Percentiles rank a stretch among this genome's conserved stretches.
Conservation (phyloP, 2,888 invertebrate species). For the Drosophila cyrtoloma region DNA sequence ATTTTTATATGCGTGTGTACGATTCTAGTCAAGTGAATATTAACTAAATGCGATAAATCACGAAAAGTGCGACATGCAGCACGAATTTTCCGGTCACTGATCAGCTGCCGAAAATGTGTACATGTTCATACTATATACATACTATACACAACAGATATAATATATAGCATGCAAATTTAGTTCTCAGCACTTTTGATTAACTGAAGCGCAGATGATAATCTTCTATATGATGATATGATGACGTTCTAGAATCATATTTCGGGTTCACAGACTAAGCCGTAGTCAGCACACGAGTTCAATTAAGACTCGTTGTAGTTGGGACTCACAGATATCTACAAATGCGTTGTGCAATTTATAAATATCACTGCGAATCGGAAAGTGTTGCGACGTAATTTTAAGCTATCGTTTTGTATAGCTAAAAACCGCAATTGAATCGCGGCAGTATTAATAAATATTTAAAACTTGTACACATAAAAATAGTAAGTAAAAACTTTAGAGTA, state of each 20-base stretch:
- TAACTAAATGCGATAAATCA: slow-evolving; percentile 51
- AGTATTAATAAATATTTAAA: not conserved
- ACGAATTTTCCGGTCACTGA: slow-evolving; percentile 55
- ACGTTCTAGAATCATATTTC: slow-evolving; percentile 11
- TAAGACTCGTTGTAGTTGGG: slow-evolving; percentile 57
- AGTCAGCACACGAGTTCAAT: slow-evolving; percentile 66
- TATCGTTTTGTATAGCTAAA: slow-evolving; percentile 17
- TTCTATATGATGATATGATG: slow-evolving; percentile 13
- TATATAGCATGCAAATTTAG: slow-evolving; percentile 15
- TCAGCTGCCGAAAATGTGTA: slow-evolving; percentile 22
- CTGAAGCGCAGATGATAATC: slow-evolving; percentile 11
- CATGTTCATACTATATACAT: not conserved
- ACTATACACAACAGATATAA: not conserved
- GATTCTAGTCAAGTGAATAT: slow-evolving; percentile 42
- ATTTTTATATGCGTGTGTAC: not conserved
- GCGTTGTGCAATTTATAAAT: not conserved
- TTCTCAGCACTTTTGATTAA: slow-evolving; percentile 15
- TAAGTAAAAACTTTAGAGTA: not conserved
- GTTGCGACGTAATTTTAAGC: slow-evolving; percentile 50
- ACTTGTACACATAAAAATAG: not conserved
- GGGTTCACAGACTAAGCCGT: slow-evolving; percentile 38
- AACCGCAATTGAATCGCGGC: not conserved
- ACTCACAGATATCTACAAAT: not conserved
- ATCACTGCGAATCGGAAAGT: slow-evolving; percentile 14
- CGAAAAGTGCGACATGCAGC: slow-evolving; percentile 21